Percentiles rank a stretch among this genome's conserved stretches.
These are phyloP conservation scores for Mastomys coucha DNA, from an alignment of 2,113 vertebrate genomes.

Conservation along the genomic window DNA sequence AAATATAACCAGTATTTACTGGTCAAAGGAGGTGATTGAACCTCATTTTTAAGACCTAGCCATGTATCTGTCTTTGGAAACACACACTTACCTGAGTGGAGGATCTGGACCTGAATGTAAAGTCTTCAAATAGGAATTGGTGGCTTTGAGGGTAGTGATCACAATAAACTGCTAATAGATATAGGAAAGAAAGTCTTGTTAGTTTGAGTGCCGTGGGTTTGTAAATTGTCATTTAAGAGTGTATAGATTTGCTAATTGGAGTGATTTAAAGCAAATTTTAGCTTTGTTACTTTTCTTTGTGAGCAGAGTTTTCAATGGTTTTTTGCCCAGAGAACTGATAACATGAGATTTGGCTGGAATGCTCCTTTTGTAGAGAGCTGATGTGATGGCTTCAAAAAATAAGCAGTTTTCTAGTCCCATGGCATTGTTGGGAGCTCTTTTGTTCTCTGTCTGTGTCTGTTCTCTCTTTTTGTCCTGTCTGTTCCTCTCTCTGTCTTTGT, in stretches of 20 bases:
- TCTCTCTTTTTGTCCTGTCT: neutral
- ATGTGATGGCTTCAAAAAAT: constrained; percentile 27
- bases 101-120: neutral
- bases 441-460: neutral
- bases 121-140: neutral
- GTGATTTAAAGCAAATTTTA: constrained; percentile 49
- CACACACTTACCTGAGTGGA: neutral
- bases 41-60: constrained; percentile 16
- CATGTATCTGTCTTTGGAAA: constrained; percentile 16
- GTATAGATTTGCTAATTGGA: constrained; percentile 12
- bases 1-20: constrained; percentile 1
- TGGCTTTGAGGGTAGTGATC: neutral
- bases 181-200: neutral
- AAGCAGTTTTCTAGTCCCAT: neutral
- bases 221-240: neutral
- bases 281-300: constrained; percentile 59
- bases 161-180: neutral
- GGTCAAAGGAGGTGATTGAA: neutral
- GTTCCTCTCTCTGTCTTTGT: neutral
- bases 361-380: constrained; percentile 44
- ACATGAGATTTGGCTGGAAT: constrained; percentile 34
- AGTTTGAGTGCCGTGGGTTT: constrained; percentile 34
- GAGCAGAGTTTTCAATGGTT: constrained; percentile 52
- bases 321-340: constrained; percentile 36
- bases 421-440: neutral